These are phyloP conservation scores for Chirona hameri DNA, from an alignment of 2,888 invertebrate species.

Conservation along the genomic window DNA sequence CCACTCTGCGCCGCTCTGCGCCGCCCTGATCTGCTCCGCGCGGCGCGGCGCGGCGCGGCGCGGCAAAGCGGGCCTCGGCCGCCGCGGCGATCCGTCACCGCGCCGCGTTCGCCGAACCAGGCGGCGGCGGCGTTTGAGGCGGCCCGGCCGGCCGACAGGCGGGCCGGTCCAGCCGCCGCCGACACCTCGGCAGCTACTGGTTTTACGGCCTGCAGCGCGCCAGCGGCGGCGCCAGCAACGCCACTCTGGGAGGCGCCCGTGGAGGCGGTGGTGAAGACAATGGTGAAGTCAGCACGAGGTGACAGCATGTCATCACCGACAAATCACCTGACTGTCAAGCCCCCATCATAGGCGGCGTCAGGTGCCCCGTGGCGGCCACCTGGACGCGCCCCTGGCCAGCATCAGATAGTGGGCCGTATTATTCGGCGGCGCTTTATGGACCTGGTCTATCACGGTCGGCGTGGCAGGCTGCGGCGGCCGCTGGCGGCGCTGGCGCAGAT, in stretches of 20 bases:
- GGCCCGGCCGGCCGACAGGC: neutral
- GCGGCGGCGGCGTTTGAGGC: neutral
- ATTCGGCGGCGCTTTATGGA: conserved; percentile 13
- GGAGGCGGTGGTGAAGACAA: neutral
- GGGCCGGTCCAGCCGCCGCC: neutral
- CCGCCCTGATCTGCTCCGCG: too few species aligned
- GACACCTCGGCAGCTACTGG: conserved; percentile 8
- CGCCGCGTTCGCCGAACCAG: neutral
- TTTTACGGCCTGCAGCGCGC: neutral
- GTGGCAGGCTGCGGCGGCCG: neutral
- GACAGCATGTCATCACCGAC: too few species aligned
- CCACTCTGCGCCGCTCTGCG: too few species aligned
- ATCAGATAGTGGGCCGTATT: neutral
- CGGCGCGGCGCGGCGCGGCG: neutral
- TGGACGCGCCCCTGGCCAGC: neutral
- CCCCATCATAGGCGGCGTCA: too few species aligned
- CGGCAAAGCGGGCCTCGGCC: neutral
- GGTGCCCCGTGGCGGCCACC: neutral
- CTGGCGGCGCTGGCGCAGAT: neutral
- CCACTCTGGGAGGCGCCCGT: neutral
- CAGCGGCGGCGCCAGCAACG: neutral
- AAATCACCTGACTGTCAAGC: too few species aligned
- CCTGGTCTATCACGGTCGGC: neutral
- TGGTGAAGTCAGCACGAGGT: neutral
- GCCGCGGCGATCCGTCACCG: neutral